Evolutionary conservation across 2,888 invertebrate genomes (phyloP).

Genomic region (Gerosis bhagava): DNA sequence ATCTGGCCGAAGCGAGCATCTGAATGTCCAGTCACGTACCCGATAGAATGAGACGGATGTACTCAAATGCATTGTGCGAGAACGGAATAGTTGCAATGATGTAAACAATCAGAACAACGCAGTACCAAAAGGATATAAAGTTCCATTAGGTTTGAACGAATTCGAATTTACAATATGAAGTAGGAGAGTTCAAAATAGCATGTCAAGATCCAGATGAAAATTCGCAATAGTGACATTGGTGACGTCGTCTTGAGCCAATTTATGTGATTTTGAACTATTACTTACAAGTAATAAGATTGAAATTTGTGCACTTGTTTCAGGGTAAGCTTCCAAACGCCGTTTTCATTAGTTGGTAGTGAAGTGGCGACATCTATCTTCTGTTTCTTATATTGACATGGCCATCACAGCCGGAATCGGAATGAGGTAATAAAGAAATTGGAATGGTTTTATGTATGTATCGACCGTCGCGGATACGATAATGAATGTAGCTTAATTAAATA

Average conservation of each 20-base stretch:
- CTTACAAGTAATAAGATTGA: constrained; percentile 20
- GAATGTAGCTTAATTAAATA: constrained; percentile 59
- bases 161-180: too few relatives aligned
- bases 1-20: constrained; percentile 63
- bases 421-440: constrained; percentile 68
- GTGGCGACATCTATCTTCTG: constrained; percentile 63
- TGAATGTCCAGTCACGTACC: constrained; percentile 73
- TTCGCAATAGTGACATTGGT: constrained; percentile 25
- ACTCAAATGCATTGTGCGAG: constrained; percentile 33
- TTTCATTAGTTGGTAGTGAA: constrained; percentile 56
- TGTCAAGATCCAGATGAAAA: constrained; percentile 1
- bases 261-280: constrained; percentile 29
- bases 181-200: background rate
- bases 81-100: constrained; percentile 47
- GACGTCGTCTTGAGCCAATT: constrained; percentile 5
- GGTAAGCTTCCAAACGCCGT: constrained; percentile 34
- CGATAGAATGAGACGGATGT: constrained; percentile 39
- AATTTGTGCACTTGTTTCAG: constrained; percentile 14
- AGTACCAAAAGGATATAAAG: constrained; percentile 38
- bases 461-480: constrained; percentile 51
- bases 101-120: constrained; percentile 52
- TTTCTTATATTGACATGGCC: constrained; percentile 62
- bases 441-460: constrained; percentile 49
- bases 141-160: too few relatives aligned
- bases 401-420: constrained; percentile 54